Base-by-base conservation (phyloP, 2,113 vertebrate genomes). In the Sinocyclocheilus anophthalmus region DNA sequence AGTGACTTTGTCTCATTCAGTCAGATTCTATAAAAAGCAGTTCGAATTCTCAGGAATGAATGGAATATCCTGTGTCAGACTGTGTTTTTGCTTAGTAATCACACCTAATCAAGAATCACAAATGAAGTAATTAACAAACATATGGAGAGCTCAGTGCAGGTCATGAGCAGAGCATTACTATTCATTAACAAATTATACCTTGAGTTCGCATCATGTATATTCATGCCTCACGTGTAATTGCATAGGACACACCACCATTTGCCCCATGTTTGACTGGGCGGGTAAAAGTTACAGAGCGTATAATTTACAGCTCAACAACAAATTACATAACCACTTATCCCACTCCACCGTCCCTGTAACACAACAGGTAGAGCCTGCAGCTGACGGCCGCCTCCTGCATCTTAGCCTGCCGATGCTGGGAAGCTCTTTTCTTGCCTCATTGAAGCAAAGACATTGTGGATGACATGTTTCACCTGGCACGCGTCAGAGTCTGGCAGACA, bases 391-490 rank as follows among this genome's bases (percentile, higher is more conserved):
- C 88, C 88, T 88, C 93, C 91, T 57, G 39, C n/a, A 37, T 48
- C 22, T 84, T 50, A 59, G 72, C 63, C 42, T 65, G 55, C n/a
- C 70, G 50, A 50, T 33, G 84, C 67, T n/a, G 39, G 91, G 87
- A 87, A 86, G 69, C 91, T 89, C 88, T 94, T 84, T 84, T 30
- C 84, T 88, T 88, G 91, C 92, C 95, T 96, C 94, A 94, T 94
- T 95, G 92, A 91, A 83, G 90, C 86, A 85, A 92, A 93, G 94
- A 95, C 92, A 93, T 89, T 88, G 37, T 91, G 85, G 91, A 88
- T 94, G 94, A 95, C 92, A 92, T 1, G 3, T 93, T 93, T 92
- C 93, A 96, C 95, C 95, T 96, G 94, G 94, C 92, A 89, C 92
- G 86, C 89, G 85, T 87, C 91, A 92, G 93, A 85, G 92, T 76